Percentiles rank a stretch among this genome's conserved stretches.
These are phyloP conservation scores for Lineus longissimus DNA, from an alignment of 1,140 invertebrate genomes.

Conservation along the genomic window DNA sequence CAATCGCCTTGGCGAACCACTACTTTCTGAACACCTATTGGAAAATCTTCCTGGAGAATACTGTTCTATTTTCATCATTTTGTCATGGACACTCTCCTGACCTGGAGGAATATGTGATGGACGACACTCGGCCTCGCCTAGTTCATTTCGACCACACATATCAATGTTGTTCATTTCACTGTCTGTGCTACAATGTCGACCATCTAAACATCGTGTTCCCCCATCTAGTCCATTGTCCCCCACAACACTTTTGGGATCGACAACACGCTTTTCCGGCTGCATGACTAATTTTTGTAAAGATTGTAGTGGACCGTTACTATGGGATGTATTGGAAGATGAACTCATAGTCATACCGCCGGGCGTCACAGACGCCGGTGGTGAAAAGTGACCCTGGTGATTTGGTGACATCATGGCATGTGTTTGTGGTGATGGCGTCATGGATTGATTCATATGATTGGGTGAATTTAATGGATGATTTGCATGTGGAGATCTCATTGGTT, in stretches of 20 bases:
- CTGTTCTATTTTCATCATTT: too few relatives aligned
- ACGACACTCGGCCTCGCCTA: not conserved
- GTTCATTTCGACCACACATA: too few relatives aligned
- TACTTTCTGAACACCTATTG: too few relatives aligned
- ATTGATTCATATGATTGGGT: conserved; percentile 1
- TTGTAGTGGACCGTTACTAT: conserved; percentile 34
- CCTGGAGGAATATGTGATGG: too few relatives aligned
- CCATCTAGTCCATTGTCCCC: not conserved
- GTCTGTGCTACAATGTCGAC: conserved; percentile 4
- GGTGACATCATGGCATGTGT: not conserved
- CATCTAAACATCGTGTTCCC: not conserved
- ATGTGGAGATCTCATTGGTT: not conserved
- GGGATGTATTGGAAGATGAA: not conserved
- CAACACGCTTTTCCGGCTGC: conserved; percentile 46
- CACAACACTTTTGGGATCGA: conserved; percentile 49
- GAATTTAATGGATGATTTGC: conserved; percentile 2
- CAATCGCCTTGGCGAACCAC: too few relatives aligned
- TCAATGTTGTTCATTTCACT: not conserved
- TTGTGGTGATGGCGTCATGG: not conserved
- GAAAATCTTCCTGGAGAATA: too few relatives aligned
- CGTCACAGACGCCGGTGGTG: conserved; percentile 1
- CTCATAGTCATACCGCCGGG: not conserved
- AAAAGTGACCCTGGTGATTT: not conserved
- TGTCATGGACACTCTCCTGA: too few relatives aligned
- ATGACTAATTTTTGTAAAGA: conserved; percentile 49